Base-by-base conservation (phyloP, 1,140 invertebrate genomes). In the Mya arenaria region DNA sequence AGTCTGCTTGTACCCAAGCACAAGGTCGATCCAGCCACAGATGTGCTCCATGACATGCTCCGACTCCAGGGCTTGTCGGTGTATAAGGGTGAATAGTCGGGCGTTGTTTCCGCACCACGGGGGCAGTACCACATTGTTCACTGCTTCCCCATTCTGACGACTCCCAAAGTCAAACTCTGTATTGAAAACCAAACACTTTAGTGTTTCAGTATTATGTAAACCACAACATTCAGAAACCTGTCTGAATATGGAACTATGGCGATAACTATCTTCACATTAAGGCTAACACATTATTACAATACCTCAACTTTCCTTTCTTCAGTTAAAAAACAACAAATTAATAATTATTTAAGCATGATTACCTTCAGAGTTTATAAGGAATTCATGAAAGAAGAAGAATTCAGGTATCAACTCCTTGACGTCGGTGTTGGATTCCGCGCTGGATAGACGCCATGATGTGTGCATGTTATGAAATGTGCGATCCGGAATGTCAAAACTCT, bases 401-500 rank as follows among this genome's bases (percentile, higher is more conserved):
- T 99, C 98, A 0, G 98, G 98, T 75, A 99, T 98, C 1, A 99
- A 94, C 93, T 99, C 98, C 93, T 99, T 99, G 6, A 99, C 97
- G 92, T 99, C 98, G 0, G 97, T 98, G 10, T 96, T 96, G n/a
- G 97, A 98, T 89, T 98, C 97, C 85, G 95, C 95, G 77, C 96
- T 98, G 52, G 97, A 96, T 48, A 99, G 93, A 72, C 96, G 94
- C 97, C 97, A 99, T 17, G 97, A 96, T 34, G 97, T 98, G 68
- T 96, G 95, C 71, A 99, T 86, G 0, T 96, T 96, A 92, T 99
- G 97, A 92, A 99, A 99, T 30, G 97, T 97, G 82, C 98, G 94
- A 92, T 99, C 98, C 32, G 98, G 97, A 86, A 98, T 95, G 91
- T 99, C 98, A 93, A 99, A 99, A 91, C 97, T 98, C 79, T 97